Evolutionary conservation across 2,797 vertebrate genomes (phyloP).

Genomic region (Heliangelus exortis): DNA sequence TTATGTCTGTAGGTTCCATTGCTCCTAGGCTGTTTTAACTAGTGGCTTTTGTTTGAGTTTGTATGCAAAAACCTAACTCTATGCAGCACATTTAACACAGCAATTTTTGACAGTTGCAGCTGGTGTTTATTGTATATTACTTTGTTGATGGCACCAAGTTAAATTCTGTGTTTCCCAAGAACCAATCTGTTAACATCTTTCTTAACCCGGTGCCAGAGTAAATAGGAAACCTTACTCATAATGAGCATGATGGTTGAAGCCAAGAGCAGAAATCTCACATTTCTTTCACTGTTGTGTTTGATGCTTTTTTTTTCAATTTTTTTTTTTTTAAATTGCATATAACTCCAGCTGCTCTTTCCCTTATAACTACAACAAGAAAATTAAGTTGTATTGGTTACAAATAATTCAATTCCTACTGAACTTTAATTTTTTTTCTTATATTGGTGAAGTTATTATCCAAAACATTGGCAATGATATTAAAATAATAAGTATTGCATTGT

Average conservation of each 20-base stretch:
- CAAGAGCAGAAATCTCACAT: background rate
- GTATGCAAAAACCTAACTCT: background rate
- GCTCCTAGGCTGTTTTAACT: background rate
- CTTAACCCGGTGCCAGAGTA: slow-evolving; percentile 29
- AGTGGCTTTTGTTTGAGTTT: background rate
- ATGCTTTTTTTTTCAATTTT: background rate
- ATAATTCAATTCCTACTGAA: background rate
- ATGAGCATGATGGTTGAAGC: background rate
- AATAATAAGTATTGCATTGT: background rate
- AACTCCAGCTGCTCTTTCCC: background rate
- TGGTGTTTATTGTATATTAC: slow-evolving; percentile 52
- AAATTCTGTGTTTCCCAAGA: slow-evolving; percentile 34
- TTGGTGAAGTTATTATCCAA: background rate
- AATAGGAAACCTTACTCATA: slow-evolving; percentile 18
- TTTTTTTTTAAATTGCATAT: background rate
- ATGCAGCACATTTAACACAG: background rate
- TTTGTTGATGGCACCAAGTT: slow-evolving; percentile 26
- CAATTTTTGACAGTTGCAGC: slow-evolving; percentile 40
- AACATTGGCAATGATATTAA: background rate
- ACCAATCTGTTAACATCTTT: slow-evolving; percentile 27
- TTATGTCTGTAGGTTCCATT: fast-evolving
- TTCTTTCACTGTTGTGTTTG: background rate
- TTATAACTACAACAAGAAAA: background rate
- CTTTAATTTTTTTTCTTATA: background rate
- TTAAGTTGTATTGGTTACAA: background rate